Evolutionary conservation across 2,888 invertebrate genomes (phyloP).

Genomic region (Drosophila multiciliata): DNA sequence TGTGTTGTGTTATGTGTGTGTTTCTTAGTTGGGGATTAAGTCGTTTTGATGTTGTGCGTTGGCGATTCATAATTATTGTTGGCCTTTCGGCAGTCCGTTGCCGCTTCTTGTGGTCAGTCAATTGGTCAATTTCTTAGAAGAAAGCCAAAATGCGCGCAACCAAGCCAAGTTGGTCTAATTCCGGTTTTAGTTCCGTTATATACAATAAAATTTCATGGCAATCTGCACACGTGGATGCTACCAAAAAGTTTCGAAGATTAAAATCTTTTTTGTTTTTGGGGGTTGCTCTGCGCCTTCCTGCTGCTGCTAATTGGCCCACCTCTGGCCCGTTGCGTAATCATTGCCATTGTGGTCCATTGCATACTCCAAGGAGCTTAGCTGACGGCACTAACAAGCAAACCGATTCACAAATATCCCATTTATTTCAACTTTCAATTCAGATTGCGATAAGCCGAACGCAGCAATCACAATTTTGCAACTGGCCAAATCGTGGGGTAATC

Average conservation of each 20-base stretch:
- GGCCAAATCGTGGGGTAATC: slow-evolving; percentile 38
- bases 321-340: slow-evolving; percentile 49
- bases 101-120: slow-evolving; percentile 69
- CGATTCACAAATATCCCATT: slow-evolving; percentile 53
- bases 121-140: slow-evolving; percentile 80
- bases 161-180: slow-evolving; percentile 3
- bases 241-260: slow-evolving; percentile 50
- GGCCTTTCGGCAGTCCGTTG: slow-evolving; percentile 48
- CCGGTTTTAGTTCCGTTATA: slow-evolving; percentile 11
- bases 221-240: slow-evolving; percentile 34
- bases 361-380: slow-evolving; percentile 45
- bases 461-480: slow-evolving; percentile 1
- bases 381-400: slow-evolving; percentile 35
- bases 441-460: slow-evolving; percentile 58
- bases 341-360: slow-evolving; percentile 12
- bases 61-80: slow-evolving; percentile 77
- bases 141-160: slow-evolving; percentile 51
- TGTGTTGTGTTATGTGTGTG: slow-evolving; percentile 17
- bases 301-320: slow-evolving; percentile 55
- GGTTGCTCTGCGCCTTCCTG: slow-evolving; percentile 3
- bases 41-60: slow-evolving; percentile 79
- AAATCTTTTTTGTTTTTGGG: slow-evolving; percentile 18
- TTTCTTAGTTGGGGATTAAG: slow-evolving; percentile 65
- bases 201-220: slow-evolving; percentile 41
- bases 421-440: slow-evolving; percentile 64